A percentile compares a stretch with the other conserved stretches of the same genome.
Evolutionary conservation across 2,113 vertebrate species (phyloP).

Genomic region (Sus scrofa): T2T-Sscrofa CM000812.6:36408001-36408500

Average conservation of each 20-base stretch:
- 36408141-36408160: too few relatives aligned
- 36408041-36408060: too few relatives aligned
- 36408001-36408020: too few relatives aligned
- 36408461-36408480: not conserved
- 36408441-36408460: not conserved
- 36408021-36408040: too few relatives aligned
- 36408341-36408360: constrained; percentile 23
- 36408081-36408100: too few relatives aligned
- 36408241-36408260: not conserved
- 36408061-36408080: too few relatives aligned
- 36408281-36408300: not conserved
- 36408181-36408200: too few relatives aligned
- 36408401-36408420: constrained; percentile 22
- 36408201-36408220: too few relatives aligned
- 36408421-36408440: not conserved
- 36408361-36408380: not conserved
- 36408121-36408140: too few relatives aligned
- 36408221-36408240: too few relatives aligned
- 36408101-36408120: too few relatives aligned
- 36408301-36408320: not conserved
- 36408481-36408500: constrained; percentile 29
- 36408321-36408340: constrained; percentile 6
- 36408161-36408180: too few relatives aligned
- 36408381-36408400: not conserved
- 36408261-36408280: not conserved